These are phyloP conservation scores for Oligia fasciuncula DNA, from an alignment of 2,888 invertebrate species.

Conservation along the genomic window DNA sequence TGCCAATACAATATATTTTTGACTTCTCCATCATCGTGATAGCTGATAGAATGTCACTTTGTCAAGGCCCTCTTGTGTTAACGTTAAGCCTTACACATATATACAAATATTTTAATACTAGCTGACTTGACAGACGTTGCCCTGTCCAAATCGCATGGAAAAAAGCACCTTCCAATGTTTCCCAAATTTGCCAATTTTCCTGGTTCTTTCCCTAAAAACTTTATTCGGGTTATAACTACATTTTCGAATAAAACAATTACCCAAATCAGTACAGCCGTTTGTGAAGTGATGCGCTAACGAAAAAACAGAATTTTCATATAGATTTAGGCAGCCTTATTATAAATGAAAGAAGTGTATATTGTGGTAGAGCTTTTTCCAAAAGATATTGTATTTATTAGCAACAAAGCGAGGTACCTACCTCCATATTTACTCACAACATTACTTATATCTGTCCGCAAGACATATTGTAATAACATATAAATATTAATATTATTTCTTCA, in stretches of 20 bases:
- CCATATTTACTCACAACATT: conserved; percentile 14
- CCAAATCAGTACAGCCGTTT: neutral
- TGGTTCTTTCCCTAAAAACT: no score
- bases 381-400: neutral
- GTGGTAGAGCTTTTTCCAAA: neutral
- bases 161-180: neutral
- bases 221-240: no score
- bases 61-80: no score
- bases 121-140: neutral
- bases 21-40: neutral
- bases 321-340: no score
- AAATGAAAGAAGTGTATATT: neutral
- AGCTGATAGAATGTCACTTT: neutral
- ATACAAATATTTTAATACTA: neutral
- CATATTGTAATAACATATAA: conserved; percentile 63
- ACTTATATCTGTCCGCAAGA: conserved; percentile 36
- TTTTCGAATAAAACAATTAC: no score
- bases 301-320: neutral
- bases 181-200: neutral
- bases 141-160: neutral
- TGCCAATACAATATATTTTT: accelerated
- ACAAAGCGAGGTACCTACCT: conserved; percentile 8
- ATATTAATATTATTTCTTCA: conserved; percentile 60
- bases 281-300: neutral
- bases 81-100: neutral